Percentiles rank a stretch among this genome's conserved stretches.
These are phyloP conservation scores for Brachyptera putata DNA, from an alignment of 2,888 invertebrate genomes.

Conservation along the genomic window DNA sequence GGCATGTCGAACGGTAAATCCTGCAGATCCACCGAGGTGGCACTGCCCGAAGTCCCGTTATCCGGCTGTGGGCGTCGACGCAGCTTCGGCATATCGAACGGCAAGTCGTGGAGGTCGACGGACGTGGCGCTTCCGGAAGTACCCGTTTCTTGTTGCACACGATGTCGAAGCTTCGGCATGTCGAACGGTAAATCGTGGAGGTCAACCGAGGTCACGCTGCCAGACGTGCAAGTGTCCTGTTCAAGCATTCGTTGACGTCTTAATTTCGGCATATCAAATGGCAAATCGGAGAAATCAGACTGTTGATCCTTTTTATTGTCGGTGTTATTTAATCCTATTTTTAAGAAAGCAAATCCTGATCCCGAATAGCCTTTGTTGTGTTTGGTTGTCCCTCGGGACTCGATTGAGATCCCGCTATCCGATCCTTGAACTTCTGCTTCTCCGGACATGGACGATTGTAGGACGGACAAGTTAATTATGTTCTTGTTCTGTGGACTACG, in stretches of 20 bases:
- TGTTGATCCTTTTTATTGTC: slow-evolving; percentile 15
- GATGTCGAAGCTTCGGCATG: slow-evolving; percentile 79
- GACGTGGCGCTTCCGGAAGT: slow-evolving; percentile 36
- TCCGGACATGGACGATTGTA: slow-evolving; percentile 54
- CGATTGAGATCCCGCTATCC: slow-evolving; percentile 84
- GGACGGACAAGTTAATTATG: slow-evolving; percentile 60
- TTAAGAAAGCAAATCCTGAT: slow-evolving; percentile 64
- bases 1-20: slow-evolving; percentile 91
- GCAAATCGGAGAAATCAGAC: slow-evolving; percentile 69
- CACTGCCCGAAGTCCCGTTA: slow-evolving; percentile 48
- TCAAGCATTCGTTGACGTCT: slow-evolving; percentile 53
- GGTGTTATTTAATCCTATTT: too few species aligned
- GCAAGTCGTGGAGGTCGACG: slow-evolving; percentile 57
- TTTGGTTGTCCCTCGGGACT: slow-evolving; percentile 75
- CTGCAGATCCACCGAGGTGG: slow-evolving; percentile 70
- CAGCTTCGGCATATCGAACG: slow-evolving; percentile 87
- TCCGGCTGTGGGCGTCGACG: slow-evolving; percentile 58
- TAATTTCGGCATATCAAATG: slow-evolving; percentile 89
- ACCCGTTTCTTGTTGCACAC: slow-evolving; percentile 49
- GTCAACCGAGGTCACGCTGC: slow-evolving; percentile 33
- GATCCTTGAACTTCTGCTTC: slow-evolving; percentile 79
- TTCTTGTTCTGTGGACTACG: slow-evolving; percentile 74
- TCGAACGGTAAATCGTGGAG: slow-evolving; percentile 73
- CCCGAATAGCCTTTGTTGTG: slow-evolving; percentile 50
- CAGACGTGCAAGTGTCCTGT: slow-evolving; percentile 16